These are phyloP conservation scores for Alectura lathami DNA, from an alignment of 2,113 vertebrate genomes.

Conservation along the genomic window DNA sequence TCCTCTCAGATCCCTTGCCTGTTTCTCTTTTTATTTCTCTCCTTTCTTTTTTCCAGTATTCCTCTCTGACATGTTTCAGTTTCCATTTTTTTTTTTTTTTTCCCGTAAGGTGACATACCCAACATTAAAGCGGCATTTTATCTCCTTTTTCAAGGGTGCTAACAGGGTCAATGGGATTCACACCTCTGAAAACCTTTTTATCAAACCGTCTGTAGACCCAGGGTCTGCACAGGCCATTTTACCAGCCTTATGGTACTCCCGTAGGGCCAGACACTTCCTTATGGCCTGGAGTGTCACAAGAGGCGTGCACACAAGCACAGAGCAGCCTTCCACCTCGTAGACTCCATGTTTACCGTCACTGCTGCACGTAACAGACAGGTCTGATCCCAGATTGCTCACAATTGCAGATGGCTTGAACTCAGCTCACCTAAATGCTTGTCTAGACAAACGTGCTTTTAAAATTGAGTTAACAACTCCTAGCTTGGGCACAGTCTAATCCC, in stretches of 20 bases:
- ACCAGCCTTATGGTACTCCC: accelerated
- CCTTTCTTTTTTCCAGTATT: not conserved
- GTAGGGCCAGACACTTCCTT: not conserved
- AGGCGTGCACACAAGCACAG: not conserved
- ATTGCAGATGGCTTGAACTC: not conserved
- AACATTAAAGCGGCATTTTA: not conserved
- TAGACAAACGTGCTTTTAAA: not conserved
- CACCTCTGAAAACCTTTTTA: not conserved
- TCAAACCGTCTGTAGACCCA: not conserved
- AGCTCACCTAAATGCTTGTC: not conserved
- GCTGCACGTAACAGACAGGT: not conserved
- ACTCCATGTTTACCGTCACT: not conserved
- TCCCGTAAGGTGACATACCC: not conserved
- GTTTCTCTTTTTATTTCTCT: not conserved
- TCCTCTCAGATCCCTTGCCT: not conserved
- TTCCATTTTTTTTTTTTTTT: not conserved
- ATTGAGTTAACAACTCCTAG: not conserved
- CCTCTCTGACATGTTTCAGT: not conserved
- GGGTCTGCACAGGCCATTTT: not conserved
- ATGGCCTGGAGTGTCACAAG: not conserved
- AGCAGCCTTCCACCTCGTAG: not conserved
- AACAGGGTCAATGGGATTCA: not conserved
- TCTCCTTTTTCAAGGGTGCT: not conserved
- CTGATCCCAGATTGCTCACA: not conserved
- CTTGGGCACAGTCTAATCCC: not conserved